phyloP scores from a whole-genome alignment of 2,113 vertebrate genomes.

The Oryzias woworae region DNA sequence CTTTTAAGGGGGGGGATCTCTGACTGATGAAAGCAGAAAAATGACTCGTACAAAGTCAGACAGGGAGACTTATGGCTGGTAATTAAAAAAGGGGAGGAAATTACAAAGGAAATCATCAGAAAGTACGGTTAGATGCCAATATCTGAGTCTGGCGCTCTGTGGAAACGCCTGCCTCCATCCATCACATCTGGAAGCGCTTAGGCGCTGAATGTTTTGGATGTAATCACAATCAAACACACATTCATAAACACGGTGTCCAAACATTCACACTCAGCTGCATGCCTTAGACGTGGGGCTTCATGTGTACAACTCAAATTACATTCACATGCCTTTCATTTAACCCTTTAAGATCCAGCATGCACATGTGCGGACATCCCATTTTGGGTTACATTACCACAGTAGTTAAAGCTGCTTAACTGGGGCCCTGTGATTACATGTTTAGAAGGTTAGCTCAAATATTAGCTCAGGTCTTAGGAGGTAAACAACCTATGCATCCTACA shows the following conservation, averaged over 20 bases:
- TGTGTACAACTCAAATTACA: no score
- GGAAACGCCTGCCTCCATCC: conserved; percentile 1
- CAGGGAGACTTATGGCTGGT: not conserved
- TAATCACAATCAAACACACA: conserved; percentile 30
- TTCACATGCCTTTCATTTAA: no score
- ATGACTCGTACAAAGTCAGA: not conserved
- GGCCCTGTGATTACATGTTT: no score
- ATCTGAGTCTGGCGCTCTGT: conserved; percentile 33
- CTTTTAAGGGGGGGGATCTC: not conserved
- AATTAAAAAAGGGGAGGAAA: conserved; percentile 3
- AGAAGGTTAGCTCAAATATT: no score
- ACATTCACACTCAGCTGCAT: conserved; percentile 16
- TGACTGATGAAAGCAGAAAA: not conserved
- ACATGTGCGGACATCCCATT: no score
- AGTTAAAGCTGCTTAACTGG: no score
- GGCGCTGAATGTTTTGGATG: conserved; percentile 23
- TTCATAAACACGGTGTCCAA: conserved; percentile 7
- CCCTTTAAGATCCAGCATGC: no score
- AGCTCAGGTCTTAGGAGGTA: no score
- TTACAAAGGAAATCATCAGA: conserved; percentile 2
- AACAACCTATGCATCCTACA: no score
- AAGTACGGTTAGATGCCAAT: conserved; percentile 1
- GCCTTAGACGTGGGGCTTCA: conserved; percentile 6
- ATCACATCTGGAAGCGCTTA: conserved; percentile 66
- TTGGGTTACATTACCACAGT: no score